Conservation (phyloP, 2,797 vertebrate species). For the Pogoniulus pusillus region DNA sequence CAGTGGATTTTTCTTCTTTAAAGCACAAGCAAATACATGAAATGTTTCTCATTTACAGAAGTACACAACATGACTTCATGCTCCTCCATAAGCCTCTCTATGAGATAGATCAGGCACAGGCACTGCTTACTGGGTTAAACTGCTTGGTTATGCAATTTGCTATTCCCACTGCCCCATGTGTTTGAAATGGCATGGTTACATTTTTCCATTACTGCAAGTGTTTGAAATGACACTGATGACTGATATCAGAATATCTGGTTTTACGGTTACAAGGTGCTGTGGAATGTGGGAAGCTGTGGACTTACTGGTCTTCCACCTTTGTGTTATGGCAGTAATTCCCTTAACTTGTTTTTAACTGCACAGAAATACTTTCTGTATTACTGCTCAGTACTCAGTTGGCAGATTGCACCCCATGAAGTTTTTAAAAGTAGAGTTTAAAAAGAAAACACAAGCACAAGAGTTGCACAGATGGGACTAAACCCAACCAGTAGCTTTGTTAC, state of each 20-base stretch:
- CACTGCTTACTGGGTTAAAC: background rate
- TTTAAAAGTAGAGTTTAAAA: background rate
- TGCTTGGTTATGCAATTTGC: background rate
- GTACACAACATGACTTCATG: background rate
- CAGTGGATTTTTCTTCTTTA: background rate
- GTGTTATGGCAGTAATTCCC: background rate
- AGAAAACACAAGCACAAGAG: background rate
- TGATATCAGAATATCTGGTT: background rate
- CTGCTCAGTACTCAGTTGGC: background rate
- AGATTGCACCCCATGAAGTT: background rate
- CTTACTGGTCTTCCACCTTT: background rate
- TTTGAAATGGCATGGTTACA: constrained; percentile 8
- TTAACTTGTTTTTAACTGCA: background rate
- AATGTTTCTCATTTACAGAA: background rate
- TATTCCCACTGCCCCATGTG: background rate
- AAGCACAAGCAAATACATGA: background rate
- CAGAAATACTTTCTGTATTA: background rate
- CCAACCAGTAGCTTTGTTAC: background rate
- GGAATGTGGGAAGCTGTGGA: background rate
- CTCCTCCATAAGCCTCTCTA: background rate
- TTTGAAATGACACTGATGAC: background rate
- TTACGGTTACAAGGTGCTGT: background rate
- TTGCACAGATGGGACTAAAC: background rate
- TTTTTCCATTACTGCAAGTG: background rate
- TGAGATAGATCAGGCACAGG: background rate